Evolutionary conservation across 2,113 vertebrate genomes (phyloP), one percentile per base, ranked within the genome.

Genomic region (Mystacornis crossleyi): DNA sequence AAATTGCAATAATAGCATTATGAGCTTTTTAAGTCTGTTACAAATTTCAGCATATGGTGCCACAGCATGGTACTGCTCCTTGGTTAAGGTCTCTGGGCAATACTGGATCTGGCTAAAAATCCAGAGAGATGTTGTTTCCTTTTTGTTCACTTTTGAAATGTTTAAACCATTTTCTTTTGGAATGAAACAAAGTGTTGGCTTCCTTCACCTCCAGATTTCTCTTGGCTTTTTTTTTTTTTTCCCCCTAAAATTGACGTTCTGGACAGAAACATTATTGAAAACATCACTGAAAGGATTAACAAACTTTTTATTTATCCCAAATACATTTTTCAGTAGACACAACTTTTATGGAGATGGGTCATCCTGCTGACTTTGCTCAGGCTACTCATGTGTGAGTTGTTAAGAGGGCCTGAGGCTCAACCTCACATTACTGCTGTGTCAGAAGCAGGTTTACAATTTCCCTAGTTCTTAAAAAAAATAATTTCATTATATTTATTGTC

Each of bases 391-490:
- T 96, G 95, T 75, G 86, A 92, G 36, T 42, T 81, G 88, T 94
- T 96, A 95, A 62, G 90, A 78, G 24, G 40, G 88, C 90, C 92
- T n/a, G 57, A 74, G 92, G 88, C 75, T 67, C 36, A 81, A 62
- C 48, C 61, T 86, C 24, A 8, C n/a, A 45, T 84, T 79, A 90
- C 82, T 95, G 79, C 90, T 92, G 80, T 86, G 93, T 90, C 92
- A 96, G 94, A 96, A 96, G 90, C 95, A 86, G 77, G 65, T 83
- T 88, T 94, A 60, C 23, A 67, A 69, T 94, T 95, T 93, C 90
- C 80, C 81, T 74, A 84, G 75, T 60, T 78, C 72, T 88, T 83
- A 7, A 75, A 67, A 91, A 91, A 84, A 79, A 62, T 47, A 92
- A 96, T 70, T 74, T 74, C 54, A 86, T 96, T 96, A 95, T 36